Percentiles rank a stretch among this genome's conserved stretches.
Evolutionary conservation across 1,140 invertebrate genomes (phyloP).

Genomic region (Rhyacophila brunnea): DNA sequence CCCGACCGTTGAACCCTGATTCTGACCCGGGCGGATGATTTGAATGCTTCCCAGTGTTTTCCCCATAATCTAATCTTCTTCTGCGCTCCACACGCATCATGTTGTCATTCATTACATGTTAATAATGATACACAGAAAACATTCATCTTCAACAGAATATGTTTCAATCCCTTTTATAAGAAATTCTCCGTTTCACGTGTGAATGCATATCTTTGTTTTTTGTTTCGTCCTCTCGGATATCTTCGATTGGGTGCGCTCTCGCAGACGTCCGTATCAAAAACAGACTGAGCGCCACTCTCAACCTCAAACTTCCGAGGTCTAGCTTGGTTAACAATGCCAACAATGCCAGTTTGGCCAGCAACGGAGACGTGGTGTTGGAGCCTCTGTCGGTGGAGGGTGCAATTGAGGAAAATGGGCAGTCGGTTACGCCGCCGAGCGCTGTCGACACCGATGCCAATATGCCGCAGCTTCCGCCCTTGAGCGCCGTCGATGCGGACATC

Average conservation of each 20-base stretch:
- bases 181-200: neutral
- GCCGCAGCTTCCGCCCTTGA: neutral
- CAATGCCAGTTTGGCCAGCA: conserved; percentile 40
- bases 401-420: conserved; percentile 8
- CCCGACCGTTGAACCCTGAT: neutral
- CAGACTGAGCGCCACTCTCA: conserved; percentile 48
- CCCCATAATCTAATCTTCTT: neutral
- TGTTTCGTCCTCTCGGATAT: neutral
- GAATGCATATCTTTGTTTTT: neutral
- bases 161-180: neutral
- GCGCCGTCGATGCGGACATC: neutral
- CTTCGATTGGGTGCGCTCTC: conserved; percentile 20
- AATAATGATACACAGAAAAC: too few species aligned
- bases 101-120: neutral
- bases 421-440: conserved; percentile 46
- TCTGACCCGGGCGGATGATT: neutral
- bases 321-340: conserved; percentile 38
- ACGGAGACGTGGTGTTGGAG: conserved; percentile 43
- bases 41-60: neutral
- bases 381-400: neutral
- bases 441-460: conserved; percentile 35
- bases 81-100: neutral
- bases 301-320: conserved; percentile 46
- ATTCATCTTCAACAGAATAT: neutral
- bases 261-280: conserved; percentile 49